Evolutionary conservation across 2,113 vertebrate genomes (phyloP), one percentile per base, ranked within the genome.

Genomic region (Misgurnus mizolepis): DNA sequence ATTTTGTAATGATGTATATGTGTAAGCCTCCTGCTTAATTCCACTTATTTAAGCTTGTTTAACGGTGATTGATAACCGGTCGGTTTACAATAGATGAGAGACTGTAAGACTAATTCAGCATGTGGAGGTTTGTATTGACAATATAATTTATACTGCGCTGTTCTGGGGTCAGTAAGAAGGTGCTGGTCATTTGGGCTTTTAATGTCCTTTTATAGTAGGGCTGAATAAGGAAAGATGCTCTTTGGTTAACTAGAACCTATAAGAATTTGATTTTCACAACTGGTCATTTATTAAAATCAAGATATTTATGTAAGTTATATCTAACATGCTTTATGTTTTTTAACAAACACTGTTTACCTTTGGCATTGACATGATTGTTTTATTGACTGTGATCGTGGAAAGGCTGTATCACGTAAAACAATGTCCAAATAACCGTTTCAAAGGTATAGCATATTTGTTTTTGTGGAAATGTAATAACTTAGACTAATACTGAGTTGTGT

Each of bases 81-180:
- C 86, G 88, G 82, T 78, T 65, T 66, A 80, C 85, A 89, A 90
- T 88, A 86, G 88, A 92, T 91, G 88, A 86, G 79, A 80, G 81
- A 74, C 86, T 89, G 83, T 88, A 89, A 85, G 79, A 86, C 85
- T 83, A 85, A 90, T 92, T 90, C 90, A 91, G 89, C 89, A 92
- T 82, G 80, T 81, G 80, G 87, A 79, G 70, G 67, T 71, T 85
- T 89, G 87, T 90, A 90, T 91, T 88, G 91, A 88, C 92, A 90
- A 4, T 7, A 70, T 82, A 86, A 89, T 91, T 86, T 73, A 86
- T 90, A 89, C 80, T 80, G 81, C 82, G 83, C 78, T 80, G 84
- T 82, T 83, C 79, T 84, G 83, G 17, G 72, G 70, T 76, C 34
- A 60, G 43, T 60, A 58, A 68, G 68, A 79, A 56, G 75, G 67